Evolutionary conservation across 2,797 vertebrate genomes (phyloP).

Genomic region (Chiloscyllium punctatum): DNA sequence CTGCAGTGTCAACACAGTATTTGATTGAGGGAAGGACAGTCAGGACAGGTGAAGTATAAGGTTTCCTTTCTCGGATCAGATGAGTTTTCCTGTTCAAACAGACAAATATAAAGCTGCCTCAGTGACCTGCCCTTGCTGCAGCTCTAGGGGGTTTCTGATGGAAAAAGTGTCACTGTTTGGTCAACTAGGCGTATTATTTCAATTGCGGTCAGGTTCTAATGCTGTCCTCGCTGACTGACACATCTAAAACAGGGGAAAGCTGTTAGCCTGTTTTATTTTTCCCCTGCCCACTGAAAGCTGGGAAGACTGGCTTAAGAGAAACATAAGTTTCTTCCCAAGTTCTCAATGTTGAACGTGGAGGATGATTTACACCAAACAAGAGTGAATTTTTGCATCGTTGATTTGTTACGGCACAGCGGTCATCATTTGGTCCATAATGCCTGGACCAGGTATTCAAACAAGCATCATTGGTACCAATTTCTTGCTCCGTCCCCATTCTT

Average conservation of each 20-base stretch:
- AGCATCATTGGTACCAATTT: too few relatives aligned
- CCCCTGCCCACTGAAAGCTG: neutral
- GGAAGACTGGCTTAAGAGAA: neutral
- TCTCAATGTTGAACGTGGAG: neutral
- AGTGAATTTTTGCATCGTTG: neutral
- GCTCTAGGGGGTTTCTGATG: neutral
- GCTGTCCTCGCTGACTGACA: neutral
- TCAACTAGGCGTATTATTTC: neutral
- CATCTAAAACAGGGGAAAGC: neutral
- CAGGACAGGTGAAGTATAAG: neutral
- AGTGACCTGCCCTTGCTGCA: neutral
- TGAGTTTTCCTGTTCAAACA: neutral
- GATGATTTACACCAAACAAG: neutral
- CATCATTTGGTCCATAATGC: too few relatives aligned
- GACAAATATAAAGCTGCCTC: neutral
- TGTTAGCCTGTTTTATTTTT: too few relatives aligned
- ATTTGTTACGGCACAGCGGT: too few relatives aligned
- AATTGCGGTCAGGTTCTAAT: neutral
- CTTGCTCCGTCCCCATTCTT: too few relatives aligned
- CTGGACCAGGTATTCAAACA: too few relatives aligned
- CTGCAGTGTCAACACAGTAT: too few relatives aligned
- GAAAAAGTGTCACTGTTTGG: neutral
- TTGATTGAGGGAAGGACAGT: too few relatives aligned
- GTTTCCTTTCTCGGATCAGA: neutral
- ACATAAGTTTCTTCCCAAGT: neutral